Base-by-base conservation (phyloP, 2,888 invertebrate genomes). In the Oxyteleia sp. region DNA sequence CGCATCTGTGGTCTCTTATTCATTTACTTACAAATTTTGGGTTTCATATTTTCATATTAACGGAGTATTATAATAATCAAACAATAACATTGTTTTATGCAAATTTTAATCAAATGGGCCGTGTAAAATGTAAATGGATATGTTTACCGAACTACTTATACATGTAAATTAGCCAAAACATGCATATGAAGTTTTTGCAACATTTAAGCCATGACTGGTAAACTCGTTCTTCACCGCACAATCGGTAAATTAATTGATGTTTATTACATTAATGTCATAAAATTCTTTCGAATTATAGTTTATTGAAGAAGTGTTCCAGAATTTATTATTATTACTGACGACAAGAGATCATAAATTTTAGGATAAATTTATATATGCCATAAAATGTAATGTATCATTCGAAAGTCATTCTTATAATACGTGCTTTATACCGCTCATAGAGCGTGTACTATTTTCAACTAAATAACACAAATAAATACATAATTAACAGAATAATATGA, bases 1-100 rank as follows among this genome's bases (percentile, higher is more conserved):
- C 49, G 47, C 74, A 69, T 76, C 71, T 79, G 72, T 7, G 66
- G 75, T 51, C 57, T 85, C 75, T 85, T 83, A 82, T 81, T 85
- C 49, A 66, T 68, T 79, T 75, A 66, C 45, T 75, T 68, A 55
- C 80, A 80, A 76, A 63, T 82, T 86, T 53, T 35, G 47, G 57
- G 47, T 68, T 45, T 55, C 29, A 69, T 63, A 79, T 75, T 72
- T 71, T 61, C 49, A 71, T 59, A 75, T 63, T 49, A 64, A 69
- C 18, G 11, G 26, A 16, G 45, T 32, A 59, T 20, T 59, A 61
- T 68, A 66, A 59, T 76, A 53, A 53, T 45, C 43, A 51, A 61
- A 59, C 29, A 66, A 59, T 18, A 76, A 76, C 47, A 66, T 45
- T 74, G 74, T 45, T 63, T 45, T 63, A 74, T 74, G 51, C 16